Conservation (phyloP, 2,113 vertebrate genomes). For the Saguinus imperator region DNA sequence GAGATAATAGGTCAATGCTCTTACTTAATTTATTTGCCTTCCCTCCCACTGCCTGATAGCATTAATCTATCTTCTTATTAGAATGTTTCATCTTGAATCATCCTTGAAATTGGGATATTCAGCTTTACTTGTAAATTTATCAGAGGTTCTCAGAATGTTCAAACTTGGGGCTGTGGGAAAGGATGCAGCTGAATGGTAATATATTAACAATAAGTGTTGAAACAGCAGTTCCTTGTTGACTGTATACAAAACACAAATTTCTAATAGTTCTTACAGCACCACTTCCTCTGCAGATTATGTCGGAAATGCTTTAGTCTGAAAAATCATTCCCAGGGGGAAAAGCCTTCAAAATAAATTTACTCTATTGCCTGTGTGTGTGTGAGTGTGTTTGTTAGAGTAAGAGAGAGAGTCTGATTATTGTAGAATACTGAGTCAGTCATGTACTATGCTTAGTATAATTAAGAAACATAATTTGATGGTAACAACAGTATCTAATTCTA, state of each 20-base stretch:
- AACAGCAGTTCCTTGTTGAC: constrained; percentile 59
- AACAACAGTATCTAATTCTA: constrained; percentile 11
- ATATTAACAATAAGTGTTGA: constrained; percentile 65
- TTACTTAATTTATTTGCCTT: constrained; percentile 4
- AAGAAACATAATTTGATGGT: constrained; percentile 25
- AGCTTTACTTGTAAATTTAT: constrained; percentile 26
- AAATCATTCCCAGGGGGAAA: constrained; percentile 51
- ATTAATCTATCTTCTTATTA: constrained; percentile 36
- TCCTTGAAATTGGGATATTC: constrained; percentile 36
- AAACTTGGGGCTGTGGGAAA: constrained; percentile 59
- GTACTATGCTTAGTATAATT: background rate
- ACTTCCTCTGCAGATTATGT: constrained; percentile 69
- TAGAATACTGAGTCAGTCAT: background rate
- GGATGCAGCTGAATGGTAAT: constrained; percentile 19
- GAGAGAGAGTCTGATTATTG: background rate
- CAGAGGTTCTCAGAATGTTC: constrained; percentile 35
- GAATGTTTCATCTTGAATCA: constrained; percentile 49
- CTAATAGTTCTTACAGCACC: constrained; percentile 52
- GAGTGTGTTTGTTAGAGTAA: background rate
- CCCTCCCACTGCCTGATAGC: background rate
- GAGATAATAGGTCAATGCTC: background rate
- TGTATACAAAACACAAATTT: constrained; percentile 64
- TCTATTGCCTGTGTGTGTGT: background rate
- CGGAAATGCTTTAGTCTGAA: constrained; percentile 74
- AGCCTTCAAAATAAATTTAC: constrained; percentile 57